Base-by-base conservation (phyloP, 1,140 invertebrate species). In the Parapsyche elsis region DNA sequence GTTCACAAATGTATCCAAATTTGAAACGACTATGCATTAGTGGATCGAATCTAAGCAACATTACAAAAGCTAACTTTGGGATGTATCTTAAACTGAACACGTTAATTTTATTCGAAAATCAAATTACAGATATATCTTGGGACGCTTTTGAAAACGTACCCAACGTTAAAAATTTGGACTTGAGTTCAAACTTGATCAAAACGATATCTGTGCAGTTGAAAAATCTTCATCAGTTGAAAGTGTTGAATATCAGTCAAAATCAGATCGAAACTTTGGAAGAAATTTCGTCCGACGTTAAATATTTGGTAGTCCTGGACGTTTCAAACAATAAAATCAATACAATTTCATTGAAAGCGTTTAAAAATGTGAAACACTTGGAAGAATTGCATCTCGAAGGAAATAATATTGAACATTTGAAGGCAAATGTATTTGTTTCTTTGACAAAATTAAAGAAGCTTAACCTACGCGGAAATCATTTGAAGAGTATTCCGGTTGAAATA, bases 381-480 rank as follows among this genome's bases (percentile, higher is more conserved):
- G 24, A 71, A 38, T 38, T 71, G 26, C 38, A 71, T 71, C 26
- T 71, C 1, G 24, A 71, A 71, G 26, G n/a, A 0, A 71, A 71
- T 71, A n/a, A 71, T 14, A 71, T 71, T 4, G 19, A 71, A 2
- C 10, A 23, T 23, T 38, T 71, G 24, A 16, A 9, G 7, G 38
- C 10, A n/a, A 71, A 38, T 10, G n/a, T 45, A n/a, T 71, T 71
- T 44, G n/a, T 9, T 38, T 38, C 12, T n/a, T n/a, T 45, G 9
- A 38, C 23, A 16, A 38, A 38, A 12, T 45, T 71, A 45, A 30
- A 71, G 26, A 38, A n/a, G 38, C 24, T 71, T 12, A n/a, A 71
- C 38, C 38, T 71, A 45, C 23, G 26, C 26, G 70, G 70, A 30
- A 71, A 71, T 44, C 30, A 45, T 38, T 71, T 71, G 14, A 71